Evolutionary conservation across 2,113 vertebrate genomes (phyloP), one percentile per base, ranked within the genome.

Genomic region (Tachysurus vachellii): DNA sequence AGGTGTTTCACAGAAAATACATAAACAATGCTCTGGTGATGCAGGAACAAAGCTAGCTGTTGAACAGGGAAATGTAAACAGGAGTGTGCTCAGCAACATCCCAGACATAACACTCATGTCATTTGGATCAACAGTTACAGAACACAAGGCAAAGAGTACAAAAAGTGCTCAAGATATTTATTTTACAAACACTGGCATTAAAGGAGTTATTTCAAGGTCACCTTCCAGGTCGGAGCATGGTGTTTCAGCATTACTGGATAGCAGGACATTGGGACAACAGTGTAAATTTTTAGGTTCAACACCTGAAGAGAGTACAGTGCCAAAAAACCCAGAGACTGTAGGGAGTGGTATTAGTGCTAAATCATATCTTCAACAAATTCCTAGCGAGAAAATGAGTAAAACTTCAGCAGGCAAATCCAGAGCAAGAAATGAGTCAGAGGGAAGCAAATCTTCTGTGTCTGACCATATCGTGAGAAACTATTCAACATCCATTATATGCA

Each of bases 171-270:
- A 21, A 47, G 47, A 76, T 85, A 31, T 5, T 75, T 73, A 68
- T 81, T 23, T 21, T 42, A 57, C 83, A 36, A 80, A 61, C 21
- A 13, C 19, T 16, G 47, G 50, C 1, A 26, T 50, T 68, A 59
- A 31, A 50, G 85, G 81, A 4, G 36, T 84, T 44, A 88, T 88
- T 86, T 86, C 87, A 66, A 77, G 81, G 28, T 86, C 62, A 56
- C 42, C 61, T 57, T 56, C 86, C 42, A 87, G 86, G 28, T 71
- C 73, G 75, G 57, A 71, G 61, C 23, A 81, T 62, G n/a, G 62
- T n/a, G 10, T 61, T 23, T 84, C 76, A 68, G 47, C 73, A 31
- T 71, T 71, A 75, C 16, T 50, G 36, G 80, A 88, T 3, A 71
- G 47, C 70, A 77, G n/a, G 2, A 42, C 17, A 62, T 28, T 47